Conservation (phyloP, 1,140 invertebrate species). For the Helicoverpa armigera region DNA sequence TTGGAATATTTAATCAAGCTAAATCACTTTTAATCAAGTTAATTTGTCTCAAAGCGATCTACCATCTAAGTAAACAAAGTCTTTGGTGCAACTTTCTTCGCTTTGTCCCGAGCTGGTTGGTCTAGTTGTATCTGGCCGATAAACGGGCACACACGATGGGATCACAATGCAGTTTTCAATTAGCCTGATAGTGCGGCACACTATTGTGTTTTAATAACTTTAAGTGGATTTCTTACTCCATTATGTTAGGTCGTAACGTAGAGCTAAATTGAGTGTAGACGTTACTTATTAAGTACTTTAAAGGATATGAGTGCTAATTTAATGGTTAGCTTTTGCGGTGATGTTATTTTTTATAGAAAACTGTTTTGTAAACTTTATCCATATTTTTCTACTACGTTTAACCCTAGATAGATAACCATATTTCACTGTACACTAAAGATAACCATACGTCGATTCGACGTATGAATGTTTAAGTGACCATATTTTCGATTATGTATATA, state of each 20-base stretch:
- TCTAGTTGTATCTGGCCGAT: conserved; percentile 38
- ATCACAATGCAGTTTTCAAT: conserved; percentile 74
- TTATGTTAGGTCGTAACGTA: conserved; percentile 51
- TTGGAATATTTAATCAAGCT: conserved; percentile 6
- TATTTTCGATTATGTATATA: no score
- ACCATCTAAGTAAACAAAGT: conserved; percentile 10
- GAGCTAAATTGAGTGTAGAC: conserved; percentile 9
- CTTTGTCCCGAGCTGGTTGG: conserved; percentile 28
- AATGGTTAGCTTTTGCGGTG: no score
- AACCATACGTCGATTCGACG: no score
- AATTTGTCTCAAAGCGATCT: conserved; percentile 19
- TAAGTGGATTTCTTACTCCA: conserved; percentile 72
- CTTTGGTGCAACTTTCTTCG: conserved; percentile 35
- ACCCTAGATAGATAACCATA: no score
- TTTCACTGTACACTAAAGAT: no score
- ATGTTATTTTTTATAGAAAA: no score
- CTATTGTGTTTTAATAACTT: conserved; percentile 78
- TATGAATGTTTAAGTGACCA: no score
- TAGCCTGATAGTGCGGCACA: conserved; percentile 66
- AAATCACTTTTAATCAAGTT: conserved; percentile 35
- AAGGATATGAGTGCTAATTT: no score
- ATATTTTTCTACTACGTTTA: no score
- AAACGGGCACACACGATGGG: conserved; percentile 47
- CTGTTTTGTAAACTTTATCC: no score
- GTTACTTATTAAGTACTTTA: not conserved